phyloP scores from a whole-genome alignment of 2,113 vertebrate species.

The Laticauda laticaudata region DNA sequence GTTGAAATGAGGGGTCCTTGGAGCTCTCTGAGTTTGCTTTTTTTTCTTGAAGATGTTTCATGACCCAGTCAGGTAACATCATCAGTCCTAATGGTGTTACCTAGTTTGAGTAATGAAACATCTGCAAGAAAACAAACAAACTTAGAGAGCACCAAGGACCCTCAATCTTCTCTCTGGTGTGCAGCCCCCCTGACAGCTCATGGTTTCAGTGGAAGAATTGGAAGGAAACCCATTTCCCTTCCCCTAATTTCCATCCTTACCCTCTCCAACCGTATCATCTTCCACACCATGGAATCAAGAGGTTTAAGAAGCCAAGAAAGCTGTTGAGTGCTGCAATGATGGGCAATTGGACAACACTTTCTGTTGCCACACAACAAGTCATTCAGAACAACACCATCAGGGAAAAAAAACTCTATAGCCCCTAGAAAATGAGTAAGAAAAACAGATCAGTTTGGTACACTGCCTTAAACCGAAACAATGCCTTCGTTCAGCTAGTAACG shows the following conservation, averaged over 20 bases:
- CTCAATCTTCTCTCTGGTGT: not conserved
- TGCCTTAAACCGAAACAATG: not conserved
- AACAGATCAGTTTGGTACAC: not conserved
- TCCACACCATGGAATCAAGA: not conserved
- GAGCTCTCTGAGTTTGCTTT: too few relatives aligned
- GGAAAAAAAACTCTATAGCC: not conserved
- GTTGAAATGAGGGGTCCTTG: too few relatives aligned
- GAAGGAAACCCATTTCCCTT: not conserved
- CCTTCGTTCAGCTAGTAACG: not conserved
- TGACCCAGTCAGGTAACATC: too few relatives aligned
- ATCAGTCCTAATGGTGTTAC: not conserved
- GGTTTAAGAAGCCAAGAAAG: not conserved
- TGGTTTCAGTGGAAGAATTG: not conserved
- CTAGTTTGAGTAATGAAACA: not conserved
- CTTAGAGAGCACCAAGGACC: too few relatives aligned
- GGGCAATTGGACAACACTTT: not conserved
- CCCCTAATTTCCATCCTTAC: not conserved
- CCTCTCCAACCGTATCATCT: not conserved
- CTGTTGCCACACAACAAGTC: not conserved
- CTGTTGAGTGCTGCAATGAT: not conserved
- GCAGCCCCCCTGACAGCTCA: not conserved
- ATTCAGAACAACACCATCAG: not conserved
- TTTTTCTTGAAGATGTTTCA: too few relatives aligned
- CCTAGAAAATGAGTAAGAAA: not conserved
- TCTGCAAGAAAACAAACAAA: not conserved